A percentile compares a stretch with the other conserved stretches of the same genome.
These are phyloP conservation scores for Sapayoa aenigma DNA, from an alignment of 2,113 vertebrate species.

Conservation along the genomic window DNA sequence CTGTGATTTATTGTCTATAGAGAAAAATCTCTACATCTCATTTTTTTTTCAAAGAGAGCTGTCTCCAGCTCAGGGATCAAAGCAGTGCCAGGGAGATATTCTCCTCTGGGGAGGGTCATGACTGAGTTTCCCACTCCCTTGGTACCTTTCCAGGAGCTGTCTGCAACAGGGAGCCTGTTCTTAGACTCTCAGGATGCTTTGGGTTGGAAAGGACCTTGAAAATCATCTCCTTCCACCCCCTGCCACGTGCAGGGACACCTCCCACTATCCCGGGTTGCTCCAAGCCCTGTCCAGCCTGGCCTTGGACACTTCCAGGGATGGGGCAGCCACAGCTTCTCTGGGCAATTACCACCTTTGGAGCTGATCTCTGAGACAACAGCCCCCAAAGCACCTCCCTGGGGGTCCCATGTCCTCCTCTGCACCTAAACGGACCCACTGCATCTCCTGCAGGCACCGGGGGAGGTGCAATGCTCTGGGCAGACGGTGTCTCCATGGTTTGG, in stretches of 20 bases:
- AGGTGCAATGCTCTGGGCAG: not conserved
- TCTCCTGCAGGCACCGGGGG: not conserved
- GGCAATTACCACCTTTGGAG: not conserved
- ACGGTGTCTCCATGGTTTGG: not conserved
- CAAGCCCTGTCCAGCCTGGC: not conserved
- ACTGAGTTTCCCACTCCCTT: not conserved
- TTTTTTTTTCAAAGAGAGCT: not conserved
- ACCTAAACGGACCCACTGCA: not conserved
- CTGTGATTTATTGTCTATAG: not conserved
- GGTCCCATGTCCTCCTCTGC: not conserved
- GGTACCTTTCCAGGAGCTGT: not conserved
- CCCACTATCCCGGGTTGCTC: not conserved
- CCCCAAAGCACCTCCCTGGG: not conserved
- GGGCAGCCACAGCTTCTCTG: not conserved
- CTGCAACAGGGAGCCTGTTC: not conserved
- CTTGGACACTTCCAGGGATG: not conserved
- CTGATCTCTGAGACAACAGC: not conserved
- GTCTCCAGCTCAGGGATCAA: not conserved
- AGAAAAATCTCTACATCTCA: not conserved
- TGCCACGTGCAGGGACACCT: not conserved
- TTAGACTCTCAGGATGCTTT: not conserved
- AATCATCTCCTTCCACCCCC: not conserved
- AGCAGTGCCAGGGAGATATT: not conserved
- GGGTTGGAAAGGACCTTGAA: not conserved
- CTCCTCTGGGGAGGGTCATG: not conserved